Evolutionary conservation across 2,888 invertebrate species (phyloP).

Genomic region (Agriotes lineatus): DNA sequence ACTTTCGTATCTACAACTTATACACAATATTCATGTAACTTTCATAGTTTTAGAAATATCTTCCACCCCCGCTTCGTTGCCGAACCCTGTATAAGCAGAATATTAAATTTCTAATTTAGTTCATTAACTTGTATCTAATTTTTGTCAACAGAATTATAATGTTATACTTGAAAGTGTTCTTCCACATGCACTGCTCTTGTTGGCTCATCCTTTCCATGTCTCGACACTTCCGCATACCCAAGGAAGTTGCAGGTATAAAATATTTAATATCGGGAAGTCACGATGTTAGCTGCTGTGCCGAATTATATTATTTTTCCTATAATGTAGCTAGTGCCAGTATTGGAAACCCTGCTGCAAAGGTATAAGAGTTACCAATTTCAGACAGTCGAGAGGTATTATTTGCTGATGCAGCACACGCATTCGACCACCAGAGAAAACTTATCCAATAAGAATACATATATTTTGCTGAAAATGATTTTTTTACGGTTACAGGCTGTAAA

Average conservation of each 20-base stretch:
- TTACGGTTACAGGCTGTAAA: constrained; percentile 24
- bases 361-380: constrained; percentile 17
- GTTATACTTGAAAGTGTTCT: too few relatives aligned
- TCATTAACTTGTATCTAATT: too few relatives aligned
- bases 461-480: constrained; percentile 21
- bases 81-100: too few relatives aligned
- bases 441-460: constrained; percentile 25
- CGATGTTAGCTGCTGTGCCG: constrained; percentile 14
- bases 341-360: constrained; percentile 10
- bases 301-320: constrained; percentile 21
- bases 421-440: constrained; percentile 20
- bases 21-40: too few relatives aligned
- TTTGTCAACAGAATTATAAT: too few relatives aligned
- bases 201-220: too few relatives aligned
- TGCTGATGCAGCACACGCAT: constrained; percentile 25
- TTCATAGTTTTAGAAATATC: too few relatives aligned
- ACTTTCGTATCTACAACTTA: too few relatives aligned
- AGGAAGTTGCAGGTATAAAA: constrained; percentile 10
- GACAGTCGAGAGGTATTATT: constrained; percentile 23
- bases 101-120: too few relatives aligned
- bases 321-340: constrained; percentile 2
- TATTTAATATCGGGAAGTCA: constrained; percentile 20
- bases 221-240: neutral
- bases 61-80: too few relatives aligned
- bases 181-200: too few relatives aligned